Base-by-base conservation (phyloP, 2,113 vertebrate genomes). In the Paedocypris sp. region DNA sequence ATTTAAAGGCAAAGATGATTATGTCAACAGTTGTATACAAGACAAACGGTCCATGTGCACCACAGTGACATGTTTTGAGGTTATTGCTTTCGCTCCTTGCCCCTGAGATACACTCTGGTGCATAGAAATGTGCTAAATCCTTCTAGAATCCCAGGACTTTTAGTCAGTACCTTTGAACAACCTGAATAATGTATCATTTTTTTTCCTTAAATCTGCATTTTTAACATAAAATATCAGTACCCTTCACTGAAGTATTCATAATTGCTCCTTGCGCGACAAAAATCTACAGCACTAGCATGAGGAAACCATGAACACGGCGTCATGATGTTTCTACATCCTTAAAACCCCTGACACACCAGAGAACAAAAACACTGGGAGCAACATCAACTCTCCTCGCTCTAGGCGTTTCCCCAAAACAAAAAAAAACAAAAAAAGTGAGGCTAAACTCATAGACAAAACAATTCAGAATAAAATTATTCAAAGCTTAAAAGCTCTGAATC, bases 211-310 rank as follows among this genome's bases (percentile, higher is more conserved):
- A 42, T 22, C 29, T 42, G 64, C 49, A 66, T 62, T 68, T 73
- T 74, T 71, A 71, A 68, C 66, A 70, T 72, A 70, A 74, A 75
- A 72, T 65, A 68, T 41, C 49, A 38, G 22, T 60, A 61, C 33
- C 68, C 68, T 73, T 72, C 68, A 72, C 64, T 64, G 60, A 73
- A 75, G 73, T 68, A 60, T 59, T 68, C 36, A 64, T 48, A 62
- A n/a, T 60, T 42, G 46, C 8, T 49, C 47, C 20, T 23, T 29
- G 43, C 46, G 43, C 39, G 2, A 19, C 33, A 52, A 53, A n/a
- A 15, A 29, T 43, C 28, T 31, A 51, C 29, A 50, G 28, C 36
- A 18, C 19, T n/a, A 41, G 19, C 18, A 31, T 41, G 11, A 47
- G 22, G 60, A 26, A 67, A 58, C 61, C 13, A 22, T 49, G n/a